Percentiles rank a stretch among this genome's conserved stretches.
These are phyloP conservation scores for Teleogryllus occipitalis DNA, from an alignment of 1,140 invertebrate genomes.

Conservation along the genomic window DNA sequence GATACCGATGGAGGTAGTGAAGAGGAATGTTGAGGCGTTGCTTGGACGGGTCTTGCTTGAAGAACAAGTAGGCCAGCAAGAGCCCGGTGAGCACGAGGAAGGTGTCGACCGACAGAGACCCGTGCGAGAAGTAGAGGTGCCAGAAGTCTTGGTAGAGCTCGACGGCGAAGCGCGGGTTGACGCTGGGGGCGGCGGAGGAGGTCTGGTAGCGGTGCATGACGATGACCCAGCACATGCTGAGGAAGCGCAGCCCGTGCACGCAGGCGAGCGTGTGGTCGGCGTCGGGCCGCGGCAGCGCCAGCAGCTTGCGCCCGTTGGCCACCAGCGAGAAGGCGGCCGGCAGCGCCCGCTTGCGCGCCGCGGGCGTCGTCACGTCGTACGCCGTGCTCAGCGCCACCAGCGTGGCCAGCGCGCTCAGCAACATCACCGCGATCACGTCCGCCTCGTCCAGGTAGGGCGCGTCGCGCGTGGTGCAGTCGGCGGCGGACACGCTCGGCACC, in stretches of 20 bases:
- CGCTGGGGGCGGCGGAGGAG: no score
- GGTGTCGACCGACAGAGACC: slow-evolving; percentile 40
- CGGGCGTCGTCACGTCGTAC: background rate
- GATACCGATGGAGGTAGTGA: slow-evolving; percentile 36
- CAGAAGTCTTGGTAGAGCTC: background rate
- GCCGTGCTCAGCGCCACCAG: background rate
- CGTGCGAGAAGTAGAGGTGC: slow-evolving; percentile 21
- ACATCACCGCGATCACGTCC: background rate
- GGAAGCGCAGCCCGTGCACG: background rate
- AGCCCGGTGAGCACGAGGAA: slow-evolving; percentile 52
- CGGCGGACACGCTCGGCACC: background rate
- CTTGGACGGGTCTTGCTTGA: slow-evolving; percentile 34
- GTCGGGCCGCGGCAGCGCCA: background rate
- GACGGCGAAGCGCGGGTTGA: background rate
- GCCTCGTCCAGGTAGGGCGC: background rate
- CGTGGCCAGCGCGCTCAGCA: background rate
- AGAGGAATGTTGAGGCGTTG: slow-evolving; percentile 30
- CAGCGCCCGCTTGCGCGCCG: background rate
- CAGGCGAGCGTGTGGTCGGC: background rate
- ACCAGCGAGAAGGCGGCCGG: background rate
- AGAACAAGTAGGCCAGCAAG: slow-evolving; percentile 45
- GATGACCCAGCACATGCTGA: background rate
- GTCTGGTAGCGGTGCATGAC: background rate
- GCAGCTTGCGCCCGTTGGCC: background rate
- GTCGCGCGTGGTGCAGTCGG: background rate